Evolutionary conservation across 1,140 invertebrate genomes (phyloP).

Genomic region (Meloidogyne floridensis): DNA sequence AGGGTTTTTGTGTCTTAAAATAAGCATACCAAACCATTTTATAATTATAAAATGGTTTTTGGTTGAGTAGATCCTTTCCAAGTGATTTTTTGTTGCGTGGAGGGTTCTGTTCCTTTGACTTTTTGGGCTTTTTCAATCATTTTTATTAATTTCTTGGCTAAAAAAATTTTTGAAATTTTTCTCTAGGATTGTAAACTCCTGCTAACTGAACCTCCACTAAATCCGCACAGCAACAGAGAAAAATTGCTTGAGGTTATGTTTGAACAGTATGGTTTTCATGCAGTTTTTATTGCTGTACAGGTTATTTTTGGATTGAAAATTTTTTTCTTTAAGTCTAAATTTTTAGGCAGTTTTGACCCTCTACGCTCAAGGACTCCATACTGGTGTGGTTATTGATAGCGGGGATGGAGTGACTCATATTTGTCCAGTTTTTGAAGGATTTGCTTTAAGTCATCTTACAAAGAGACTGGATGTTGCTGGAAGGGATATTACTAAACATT

Average conservation of each 20-base stretch:
- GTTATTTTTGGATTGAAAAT: slow-evolving; percentile 22
- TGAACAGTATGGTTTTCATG: slow-evolving; percentile 95
- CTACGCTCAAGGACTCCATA: slow-evolving; percentile 93
- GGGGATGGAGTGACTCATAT: slow-evolving; percentile 99
- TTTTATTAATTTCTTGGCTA: no score
- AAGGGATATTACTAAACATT: slow-evolving; percentile 92
- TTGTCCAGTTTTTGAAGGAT: slow-evolving; percentile 97
- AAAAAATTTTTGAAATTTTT: background rate
- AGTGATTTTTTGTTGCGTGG: no score
- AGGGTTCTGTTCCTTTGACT: no score
- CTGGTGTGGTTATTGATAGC: slow-evolving; percentile 97
- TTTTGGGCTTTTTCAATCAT: no score
- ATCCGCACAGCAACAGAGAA: slow-evolving; percentile 94
- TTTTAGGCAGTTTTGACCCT: slow-evolving; percentile 85
- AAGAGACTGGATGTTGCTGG: slow-evolving; percentile 93
- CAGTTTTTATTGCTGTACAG: slow-evolving; percentile 93
- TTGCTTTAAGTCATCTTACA: slow-evolving; percentile 90
- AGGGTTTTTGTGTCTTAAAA: no score
- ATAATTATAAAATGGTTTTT: no score
- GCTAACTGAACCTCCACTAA: slow-evolving; percentile 99
- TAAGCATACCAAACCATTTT: no score
- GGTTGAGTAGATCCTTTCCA: no score
- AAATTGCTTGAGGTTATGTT: slow-evolving; percentile 99
- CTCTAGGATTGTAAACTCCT: slow-evolving; percentile 84
- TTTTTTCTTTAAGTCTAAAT: slow-evolving; percentile 3